These are phyloP conservation scores for Hesperia comma DNA, from an alignment of 2,888 invertebrate species.

Conservation along the genomic window DNA sequence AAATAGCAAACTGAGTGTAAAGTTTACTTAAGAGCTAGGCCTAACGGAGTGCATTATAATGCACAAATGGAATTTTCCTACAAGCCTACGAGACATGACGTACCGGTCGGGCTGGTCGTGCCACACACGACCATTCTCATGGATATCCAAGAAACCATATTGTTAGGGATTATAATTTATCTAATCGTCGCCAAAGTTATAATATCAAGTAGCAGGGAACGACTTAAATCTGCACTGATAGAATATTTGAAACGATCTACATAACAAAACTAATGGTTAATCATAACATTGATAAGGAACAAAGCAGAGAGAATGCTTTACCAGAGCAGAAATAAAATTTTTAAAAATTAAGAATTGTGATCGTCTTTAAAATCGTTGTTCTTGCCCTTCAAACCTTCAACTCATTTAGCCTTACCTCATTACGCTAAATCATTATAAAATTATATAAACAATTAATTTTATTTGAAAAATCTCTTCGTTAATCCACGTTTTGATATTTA, in stretches of 20 bases:
- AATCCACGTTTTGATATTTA: slow-evolving; percentile 7
- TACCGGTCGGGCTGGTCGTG: slow-evolving; percentile 28
- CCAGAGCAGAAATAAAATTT: too few species aligned
- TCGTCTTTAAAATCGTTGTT: too few species aligned
- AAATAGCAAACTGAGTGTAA: slow-evolving; percentile 8
- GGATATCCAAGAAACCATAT: slow-evolving; percentile 12
- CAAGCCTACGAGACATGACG: slow-evolving; percentile 29
- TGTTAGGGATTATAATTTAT: slow-evolving; percentile 13
- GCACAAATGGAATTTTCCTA: slow-evolving; percentile 34
- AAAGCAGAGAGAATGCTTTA: too few species aligned
- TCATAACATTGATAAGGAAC: too few species aligned
- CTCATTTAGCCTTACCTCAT: not conserved
- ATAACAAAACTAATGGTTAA: too few species aligned
- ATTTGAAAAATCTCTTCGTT: too few species aligned
- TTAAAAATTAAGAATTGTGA: too few species aligned
- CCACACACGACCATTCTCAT: slow-evolving; percentile 25
- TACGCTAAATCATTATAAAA: too few species aligned
- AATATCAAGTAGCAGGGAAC: slow-evolving; percentile 6
- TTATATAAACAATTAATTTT: too few species aligned
- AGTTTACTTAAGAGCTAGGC: slow-evolving; percentile 30
- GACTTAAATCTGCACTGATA: too few species aligned
- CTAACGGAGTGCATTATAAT: slow-evolving; percentile 34
- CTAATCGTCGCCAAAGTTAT: slow-evolving; percentile 21
- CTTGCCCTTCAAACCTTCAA: not conserved
- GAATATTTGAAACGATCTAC: too few species aligned